Percentiles rank a stretch among this genome's conserved stretches.
Conservation (phyloP, 1,140 invertebrate species). For the Bombus balteatus region DNA sequence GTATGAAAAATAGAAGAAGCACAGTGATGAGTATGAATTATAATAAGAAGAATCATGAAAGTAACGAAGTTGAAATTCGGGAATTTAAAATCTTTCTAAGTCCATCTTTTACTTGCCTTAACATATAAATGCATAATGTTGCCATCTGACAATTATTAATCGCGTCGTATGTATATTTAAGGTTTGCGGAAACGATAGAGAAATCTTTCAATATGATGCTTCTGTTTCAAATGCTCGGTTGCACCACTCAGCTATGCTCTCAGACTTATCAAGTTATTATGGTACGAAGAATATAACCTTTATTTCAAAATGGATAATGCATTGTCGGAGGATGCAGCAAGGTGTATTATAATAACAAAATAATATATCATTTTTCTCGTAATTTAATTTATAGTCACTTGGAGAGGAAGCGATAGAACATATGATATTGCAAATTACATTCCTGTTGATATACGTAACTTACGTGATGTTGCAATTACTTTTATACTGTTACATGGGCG, state of each 20-base stretch:
- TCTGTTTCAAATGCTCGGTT: constrained; percentile 65
- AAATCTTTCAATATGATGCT: constrained; percentile 72
- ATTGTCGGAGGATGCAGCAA: too few relatives aligned
- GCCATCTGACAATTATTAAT: neutral
- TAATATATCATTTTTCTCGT: neutral
- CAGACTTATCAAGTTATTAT: constrained; percentile 63
- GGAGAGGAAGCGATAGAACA: neutral
- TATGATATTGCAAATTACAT: constrained; percentile 33
- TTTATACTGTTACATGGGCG: constrained; percentile 66
- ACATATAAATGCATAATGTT: neutral
- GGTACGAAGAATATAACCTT: constrained; percentile 45
- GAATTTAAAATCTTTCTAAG: too few relatives aligned
- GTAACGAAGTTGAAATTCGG: too few relatives aligned
- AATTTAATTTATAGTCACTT: constrained; percentile 27
- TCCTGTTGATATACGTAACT: constrained; percentile 40
- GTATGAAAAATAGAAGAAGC: too few relatives aligned
- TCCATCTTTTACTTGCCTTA: accelerated
- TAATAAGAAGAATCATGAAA: too few relatives aligned
- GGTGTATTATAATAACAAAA: neutral
- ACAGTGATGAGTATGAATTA: too few relatives aligned
- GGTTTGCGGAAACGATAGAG: constrained; percentile 76
- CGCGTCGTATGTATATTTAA: neutral
- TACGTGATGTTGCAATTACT: constrained; percentile 54
- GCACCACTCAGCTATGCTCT: constrained; percentile 64
- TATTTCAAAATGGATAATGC: accelerated